Base-by-base conservation (phyloP, 2,113 vertebrate species). In the Hassar affinis region DNA sequence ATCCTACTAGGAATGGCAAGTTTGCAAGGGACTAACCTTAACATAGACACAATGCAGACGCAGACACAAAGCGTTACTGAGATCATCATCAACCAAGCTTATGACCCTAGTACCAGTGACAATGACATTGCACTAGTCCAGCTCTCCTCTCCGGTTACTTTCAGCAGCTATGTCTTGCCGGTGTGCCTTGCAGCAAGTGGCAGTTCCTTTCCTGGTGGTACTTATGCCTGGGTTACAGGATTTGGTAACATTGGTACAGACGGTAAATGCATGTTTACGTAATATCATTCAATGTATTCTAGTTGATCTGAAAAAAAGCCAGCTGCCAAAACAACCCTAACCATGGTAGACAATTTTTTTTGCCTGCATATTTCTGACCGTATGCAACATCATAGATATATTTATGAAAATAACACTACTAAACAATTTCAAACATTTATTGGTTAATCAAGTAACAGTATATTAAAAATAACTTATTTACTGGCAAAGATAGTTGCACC, bases 111-210 rank as follows among this genome's bases (percentile, higher is more conserved):
- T 0, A 88, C 87, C 3, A 69, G 83, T 0, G 3, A 93, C 64
- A 95, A 96, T 0, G 96, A 97, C 87, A 86, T 96, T 0, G 87
- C 92, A 0, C 87, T 97, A 22, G 0, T 96, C 80, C 80, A 2
- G 14, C 92, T 97, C 15, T 56, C 27, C 1, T 52, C 6, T 0
- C 0, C 94, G 0, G 89, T 95, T 11, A 0, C 0, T 0, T 95
- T 94, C 86, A 91, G 80, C 2, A 1, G 93, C 78, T 90, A 81
- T 49, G 90, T 96, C 85, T 54, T 22, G 9, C 96, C 96, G 0
- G 88, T 96, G 25, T 97, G 96, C 71, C 90, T 96, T 76, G 94
- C 95, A 0, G 85, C 91, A 0, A 18, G 20, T 0, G 87, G 57
- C 0, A 93, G 92, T 75, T 2, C 0, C 69, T 93, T 94, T 56